Percentiles rank a stretch among this genome's conserved stretches.
Conservation (phyloP, 2,797 vertebrate genomes). For the Synaphobranchus kaupii region DNA sequence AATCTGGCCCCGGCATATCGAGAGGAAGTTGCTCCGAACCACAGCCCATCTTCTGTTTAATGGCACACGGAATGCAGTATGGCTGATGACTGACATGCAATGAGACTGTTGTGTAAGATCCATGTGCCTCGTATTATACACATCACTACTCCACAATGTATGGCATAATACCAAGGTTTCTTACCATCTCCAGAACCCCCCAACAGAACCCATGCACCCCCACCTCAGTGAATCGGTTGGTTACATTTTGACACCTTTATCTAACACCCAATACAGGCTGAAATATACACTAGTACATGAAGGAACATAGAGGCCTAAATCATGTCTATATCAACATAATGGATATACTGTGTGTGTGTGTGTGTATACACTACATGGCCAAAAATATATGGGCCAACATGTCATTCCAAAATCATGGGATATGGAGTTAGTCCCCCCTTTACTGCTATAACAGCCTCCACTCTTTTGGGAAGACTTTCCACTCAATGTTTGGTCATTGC, state of each 20-base stretch:
- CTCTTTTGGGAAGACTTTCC: no score
- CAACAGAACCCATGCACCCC: neutral
- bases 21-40: slow-evolving; percentile 56
- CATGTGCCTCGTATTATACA: neutral
- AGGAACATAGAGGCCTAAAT: neutral
- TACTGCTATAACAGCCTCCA: no score
- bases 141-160: neutral
- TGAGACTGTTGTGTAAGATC: neutral
- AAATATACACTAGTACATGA: neutral
- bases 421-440: no score
- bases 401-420: no score
- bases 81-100: neutral
- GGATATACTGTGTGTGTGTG: no score
- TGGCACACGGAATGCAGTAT: slow-evolving; percentile 12
- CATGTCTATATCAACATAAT: no score
- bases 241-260: neutral
- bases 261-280: slow-evolving; percentile 6
- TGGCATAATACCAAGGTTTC: neutral
- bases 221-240: neutral
- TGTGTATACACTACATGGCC: no score
- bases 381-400: no score
- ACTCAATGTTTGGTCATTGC: no score
- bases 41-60: slow-evolving; percentile 1
- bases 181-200: neutral
- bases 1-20: slow-evolving; percentile 64